These are phyloP conservation scores for Phylloscopus whistleri DNA, from an alignment of 2,113 vertebrate genomes.

Conservation along the genomic window DNA sequence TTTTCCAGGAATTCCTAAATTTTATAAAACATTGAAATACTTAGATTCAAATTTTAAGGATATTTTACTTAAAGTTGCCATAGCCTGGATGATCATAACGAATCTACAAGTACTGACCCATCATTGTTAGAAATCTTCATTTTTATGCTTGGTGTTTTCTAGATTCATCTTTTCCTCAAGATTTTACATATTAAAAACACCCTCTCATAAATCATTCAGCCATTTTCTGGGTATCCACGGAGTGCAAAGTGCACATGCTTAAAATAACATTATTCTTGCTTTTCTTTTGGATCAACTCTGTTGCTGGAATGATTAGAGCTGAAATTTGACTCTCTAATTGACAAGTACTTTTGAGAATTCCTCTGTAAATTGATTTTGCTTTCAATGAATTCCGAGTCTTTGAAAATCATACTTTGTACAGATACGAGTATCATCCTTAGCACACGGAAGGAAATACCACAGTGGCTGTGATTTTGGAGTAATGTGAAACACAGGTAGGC, in stretches of 20 bases:
- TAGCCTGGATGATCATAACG: not conserved
- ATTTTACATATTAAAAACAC: not conserved
- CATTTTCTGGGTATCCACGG: not conserved
- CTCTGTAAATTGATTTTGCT: constrained; percentile 53
- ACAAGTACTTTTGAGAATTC: constrained; percentile 46
- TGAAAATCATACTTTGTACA: constrained; percentile 20
- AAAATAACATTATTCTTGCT: constrained; percentile 8
- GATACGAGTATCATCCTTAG: not conserved
- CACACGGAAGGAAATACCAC: not conserved
- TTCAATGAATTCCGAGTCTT: constrained; percentile 39
- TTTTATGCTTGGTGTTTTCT: not conserved
- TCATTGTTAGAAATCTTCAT: constrained; percentile 8
- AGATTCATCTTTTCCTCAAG: not conserved
- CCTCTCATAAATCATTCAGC: not conserved
- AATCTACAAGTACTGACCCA: not conserved
- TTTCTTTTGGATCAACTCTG: not conserved
- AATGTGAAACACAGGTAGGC: not conserved
- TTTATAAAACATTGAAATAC: not conserved
- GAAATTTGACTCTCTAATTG: constrained; percentile 45
- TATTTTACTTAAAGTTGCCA: not conserved
- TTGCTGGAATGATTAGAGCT: constrained; percentile 16
- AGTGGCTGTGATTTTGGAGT: not conserved
- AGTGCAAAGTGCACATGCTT: not conserved
- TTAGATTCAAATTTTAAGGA: not conserved
- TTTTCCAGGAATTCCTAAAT: not conserved